phyloP scores from a whole-genome alignment of 2,888 invertebrate species.

The Nephrotoma guestfalica region DNA sequence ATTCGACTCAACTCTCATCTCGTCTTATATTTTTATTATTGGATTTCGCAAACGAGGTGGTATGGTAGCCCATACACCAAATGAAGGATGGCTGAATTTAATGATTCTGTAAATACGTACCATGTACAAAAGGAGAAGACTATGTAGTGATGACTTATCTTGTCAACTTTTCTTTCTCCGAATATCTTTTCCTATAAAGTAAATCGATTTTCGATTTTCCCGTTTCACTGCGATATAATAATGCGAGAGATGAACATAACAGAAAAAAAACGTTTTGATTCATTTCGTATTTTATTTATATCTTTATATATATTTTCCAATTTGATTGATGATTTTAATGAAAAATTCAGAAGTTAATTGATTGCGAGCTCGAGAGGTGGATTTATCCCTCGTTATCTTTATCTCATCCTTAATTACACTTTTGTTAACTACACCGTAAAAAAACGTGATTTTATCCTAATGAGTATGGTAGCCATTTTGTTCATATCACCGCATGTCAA shows the following conservation, averaged over 20 bases:
- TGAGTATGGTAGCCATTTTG: background rate
- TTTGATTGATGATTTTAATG: background rate
- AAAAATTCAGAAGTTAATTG: background rate
- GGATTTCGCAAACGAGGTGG: background rate
- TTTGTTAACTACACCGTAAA: background rate
- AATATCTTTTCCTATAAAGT: background rate
- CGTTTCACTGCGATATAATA: background rate
- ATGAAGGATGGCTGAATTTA: background rate
- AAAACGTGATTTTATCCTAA: background rate
- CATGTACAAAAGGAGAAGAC: background rate
- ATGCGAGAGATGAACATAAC: background rate
- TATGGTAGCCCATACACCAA: background rate
- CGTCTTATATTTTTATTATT: background rate
- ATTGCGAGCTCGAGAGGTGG: background rate
- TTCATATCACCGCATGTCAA: background rate
- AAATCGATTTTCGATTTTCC: background rate
- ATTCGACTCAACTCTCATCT: background rate
- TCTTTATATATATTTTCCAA: background rate
- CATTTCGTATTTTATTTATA: background rate
- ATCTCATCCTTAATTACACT: background rate
- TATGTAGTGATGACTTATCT: background rate
- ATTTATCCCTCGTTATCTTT: background rate
- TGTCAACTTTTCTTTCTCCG: background rate
- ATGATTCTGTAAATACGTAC: background rate
- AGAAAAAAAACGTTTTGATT: background rate